A percentile compares a stretch with the other conserved stretches of the same genome.
Conservation (phyloP, 2,888 invertebrate genomes). For the Cephus rjabovi region DNA sequence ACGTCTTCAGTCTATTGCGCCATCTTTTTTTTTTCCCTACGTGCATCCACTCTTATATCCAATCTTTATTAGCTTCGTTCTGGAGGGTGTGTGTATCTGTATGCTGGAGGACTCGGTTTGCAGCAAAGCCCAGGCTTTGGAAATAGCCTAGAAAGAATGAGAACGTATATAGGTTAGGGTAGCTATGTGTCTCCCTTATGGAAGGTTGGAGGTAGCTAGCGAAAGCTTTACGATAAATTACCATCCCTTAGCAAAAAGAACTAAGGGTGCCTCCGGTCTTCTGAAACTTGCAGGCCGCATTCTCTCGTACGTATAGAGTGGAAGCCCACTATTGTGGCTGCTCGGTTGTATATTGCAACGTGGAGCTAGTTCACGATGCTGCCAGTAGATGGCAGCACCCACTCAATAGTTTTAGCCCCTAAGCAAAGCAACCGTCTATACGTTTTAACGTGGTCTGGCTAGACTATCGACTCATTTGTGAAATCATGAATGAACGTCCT, state of each 20-base stretch:
- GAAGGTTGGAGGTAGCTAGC: neutral
- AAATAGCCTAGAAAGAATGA: neutral
- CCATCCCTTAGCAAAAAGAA: neutral
- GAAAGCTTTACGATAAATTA: neutral
- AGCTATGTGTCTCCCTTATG: neutral
- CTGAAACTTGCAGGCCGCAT: neutral
- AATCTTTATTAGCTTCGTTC: neutral
- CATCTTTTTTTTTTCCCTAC: neutral
- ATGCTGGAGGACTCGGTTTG: neutral
- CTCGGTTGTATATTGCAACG: neutral
- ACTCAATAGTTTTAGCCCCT: neutral
- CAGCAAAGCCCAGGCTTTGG: neutral
- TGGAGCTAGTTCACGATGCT: neutral
- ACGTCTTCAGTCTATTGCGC: neutral
- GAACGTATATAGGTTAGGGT: neutral
- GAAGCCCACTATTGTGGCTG: neutral
- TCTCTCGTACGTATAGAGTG: neutral
- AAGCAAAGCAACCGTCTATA: neutral
- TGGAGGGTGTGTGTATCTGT: neutral
- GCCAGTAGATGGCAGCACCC: neutral
- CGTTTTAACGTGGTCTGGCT: neutral
- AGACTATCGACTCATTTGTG: conserved; percentile 42
- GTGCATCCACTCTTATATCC: neutral
- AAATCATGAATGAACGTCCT: conserved; percentile 48
- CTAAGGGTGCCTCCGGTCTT: neutral